These are phyloP conservation scores for Nephrotoma appendiculata DNA, from an alignment of 2,888 invertebrate genomes.

Conservation along the genomic window DNA sequence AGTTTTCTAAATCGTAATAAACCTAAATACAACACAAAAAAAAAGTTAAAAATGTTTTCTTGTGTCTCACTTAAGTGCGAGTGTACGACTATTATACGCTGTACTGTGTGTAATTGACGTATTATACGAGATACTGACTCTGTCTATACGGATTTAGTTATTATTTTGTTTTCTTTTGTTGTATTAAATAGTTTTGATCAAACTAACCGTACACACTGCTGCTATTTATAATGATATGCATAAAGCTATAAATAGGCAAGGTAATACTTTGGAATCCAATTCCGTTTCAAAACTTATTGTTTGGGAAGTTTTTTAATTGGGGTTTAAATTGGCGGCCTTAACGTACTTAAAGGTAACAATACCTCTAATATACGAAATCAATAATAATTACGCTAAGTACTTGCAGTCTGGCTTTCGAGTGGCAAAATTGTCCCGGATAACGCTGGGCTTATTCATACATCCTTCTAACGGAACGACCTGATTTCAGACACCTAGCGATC, in stretches of 20 bases:
- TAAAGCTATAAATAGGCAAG: background rate
- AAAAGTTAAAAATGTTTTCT: background rate
- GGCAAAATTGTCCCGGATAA: too few species aligned
- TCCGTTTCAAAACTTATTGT: too few species aligned
- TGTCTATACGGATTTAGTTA: background rate
- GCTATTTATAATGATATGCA: background rate
- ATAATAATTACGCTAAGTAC: too few species aligned
- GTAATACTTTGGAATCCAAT: background rate
- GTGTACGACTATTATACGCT: background rate
- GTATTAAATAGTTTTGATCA: background rate
- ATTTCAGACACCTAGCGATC: too few species aligned
- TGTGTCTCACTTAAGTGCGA: background rate
- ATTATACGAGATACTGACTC: background rate
- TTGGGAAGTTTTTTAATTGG: too few species aligned
- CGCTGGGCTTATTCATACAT: too few species aligned
- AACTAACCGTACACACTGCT: background rate
- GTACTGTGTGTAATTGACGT: background rate
- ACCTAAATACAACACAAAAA: background rate
- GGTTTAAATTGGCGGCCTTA: too few species aligned
- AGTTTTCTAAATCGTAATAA: background rate
- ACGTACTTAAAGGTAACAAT: too few species aligned
- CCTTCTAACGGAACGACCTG: too few species aligned
- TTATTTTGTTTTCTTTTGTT: background rate
- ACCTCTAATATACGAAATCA: too few species aligned
- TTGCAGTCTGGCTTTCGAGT: too few species aligned